Conservation (phyloP, 2,797 vertebrate genomes). For the Urocyon cinereoargenteus region DNA sequence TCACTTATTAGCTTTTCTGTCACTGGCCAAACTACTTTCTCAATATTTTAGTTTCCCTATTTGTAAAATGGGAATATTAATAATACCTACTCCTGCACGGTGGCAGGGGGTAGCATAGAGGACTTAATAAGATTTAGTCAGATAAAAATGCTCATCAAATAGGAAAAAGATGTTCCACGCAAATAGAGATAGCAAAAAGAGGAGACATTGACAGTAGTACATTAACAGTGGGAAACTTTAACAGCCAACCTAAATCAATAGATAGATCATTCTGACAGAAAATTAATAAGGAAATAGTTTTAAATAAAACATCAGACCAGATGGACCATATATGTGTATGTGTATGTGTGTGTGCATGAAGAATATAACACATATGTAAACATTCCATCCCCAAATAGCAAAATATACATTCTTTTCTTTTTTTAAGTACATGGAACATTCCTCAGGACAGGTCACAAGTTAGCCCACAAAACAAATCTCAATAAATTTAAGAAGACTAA, state of each 20-base stretch:
- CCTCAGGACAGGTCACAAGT: neutral
- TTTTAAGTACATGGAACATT: neutral
- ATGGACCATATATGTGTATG: neutral
- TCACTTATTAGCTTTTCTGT: neutral
- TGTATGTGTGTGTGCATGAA: no score
- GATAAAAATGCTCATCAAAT: neutral
- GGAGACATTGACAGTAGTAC: neutral
- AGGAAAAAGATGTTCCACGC: neutral
- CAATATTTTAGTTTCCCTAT: neutral
- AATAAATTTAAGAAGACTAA: neutral
- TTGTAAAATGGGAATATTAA: neutral
- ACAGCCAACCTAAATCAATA: neutral
- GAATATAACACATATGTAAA: neutral
- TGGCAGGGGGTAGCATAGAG: neutral
- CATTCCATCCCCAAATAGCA: neutral
- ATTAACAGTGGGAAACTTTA: neutral
- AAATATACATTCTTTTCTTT: neutral
- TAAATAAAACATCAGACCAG: neutral
- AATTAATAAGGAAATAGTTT: neutral
- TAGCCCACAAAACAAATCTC: neutral
- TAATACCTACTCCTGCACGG: neutral
- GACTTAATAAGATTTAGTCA: neutral
- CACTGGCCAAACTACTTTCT: neutral
- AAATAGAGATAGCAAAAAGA: neutral
- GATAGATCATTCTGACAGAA: neutral